Evolutionary conservation across 2,797 vertebrate species (phyloP), one percentile per base, ranked within the genome.

Genomic region (Danionella dracula): DNA sequence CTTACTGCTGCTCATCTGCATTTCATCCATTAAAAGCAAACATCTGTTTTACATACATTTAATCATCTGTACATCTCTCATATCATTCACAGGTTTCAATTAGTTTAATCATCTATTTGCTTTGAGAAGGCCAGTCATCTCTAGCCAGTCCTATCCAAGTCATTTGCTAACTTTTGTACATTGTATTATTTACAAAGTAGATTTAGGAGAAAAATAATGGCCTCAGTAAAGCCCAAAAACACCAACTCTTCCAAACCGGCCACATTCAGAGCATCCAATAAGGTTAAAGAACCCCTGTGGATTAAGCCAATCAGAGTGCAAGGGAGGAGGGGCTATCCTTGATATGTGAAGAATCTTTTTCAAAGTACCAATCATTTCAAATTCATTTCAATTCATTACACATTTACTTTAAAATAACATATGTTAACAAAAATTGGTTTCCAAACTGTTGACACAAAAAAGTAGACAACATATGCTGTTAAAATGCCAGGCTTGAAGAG

Each of bases 141-240:
- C 31, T 27, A 7, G 17, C 29, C 15, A 42, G 27, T 53, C 45
- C 40, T 68, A 29, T 80, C 85, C 81, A 84, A 69, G 80, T 78
- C 75, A 71, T 64, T 66, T 63, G 74, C 78, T 72, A 48, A 71
- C 44, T 42, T 78, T 49, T 78, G 71, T 80, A 76, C 73, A 83
- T 81, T 87, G 88, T 82, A 90, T 78, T 89, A 91, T 90, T 78
- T 87, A 92, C 90, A 92, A 82, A 87, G 88, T 86, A 92, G 90
- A 38, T 29, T 41, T 38, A 46, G 16, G 29, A 31, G 27, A 45
- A 23, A 40, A 66, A 10, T n/a, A n/a, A n/a, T n/a, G n/a, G n/a
- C n/a, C n/a, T n/a, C n/a, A 56, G 21, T 16, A 15, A 75, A 40
- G 8, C 34, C 41, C 29, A 27, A n/a, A n/a, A n/a, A 35, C 45